A percentile compares a stretch with the other conserved stretches of the same genome.
Conservation (phyloP, 1,140 invertebrate genomes). For the Aphidius ervi region DNA sequence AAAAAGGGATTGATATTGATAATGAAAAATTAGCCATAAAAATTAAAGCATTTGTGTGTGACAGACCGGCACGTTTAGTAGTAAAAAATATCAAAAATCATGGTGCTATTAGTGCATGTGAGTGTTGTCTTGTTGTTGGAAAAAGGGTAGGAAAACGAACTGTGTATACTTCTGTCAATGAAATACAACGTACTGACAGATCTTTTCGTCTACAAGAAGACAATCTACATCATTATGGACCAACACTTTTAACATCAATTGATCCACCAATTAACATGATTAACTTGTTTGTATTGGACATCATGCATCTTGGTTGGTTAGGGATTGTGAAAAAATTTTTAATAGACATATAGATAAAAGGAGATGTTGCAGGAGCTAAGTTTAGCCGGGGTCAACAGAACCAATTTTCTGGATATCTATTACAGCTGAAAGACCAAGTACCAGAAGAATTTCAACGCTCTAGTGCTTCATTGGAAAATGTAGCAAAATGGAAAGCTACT, state of each 20-base stretch:
- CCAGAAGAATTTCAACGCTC: too few species aligned
- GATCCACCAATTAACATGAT: too few species aligned
- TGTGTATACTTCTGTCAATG: constrained; percentile 10
- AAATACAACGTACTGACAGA: constrained; percentile 9
- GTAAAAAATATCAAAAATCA: constrained; percentile 21
- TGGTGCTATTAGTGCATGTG: constrained; percentile 17
- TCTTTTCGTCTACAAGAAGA: constrained; percentile 9
- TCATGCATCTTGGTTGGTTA: too few species aligned
- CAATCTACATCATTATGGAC: constrained; percentile 4
- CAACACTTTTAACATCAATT: neutral
- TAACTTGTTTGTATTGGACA: neutral
- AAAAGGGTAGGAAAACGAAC: constrained; percentile 7
- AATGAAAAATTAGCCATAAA: neutral
- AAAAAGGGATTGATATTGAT: constrained; percentile 15
- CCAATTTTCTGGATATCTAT: too few species aligned
- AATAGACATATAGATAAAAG: neutral
- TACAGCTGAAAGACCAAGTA: too few species aligned
- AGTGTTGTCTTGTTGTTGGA: constrained; percentile 16
- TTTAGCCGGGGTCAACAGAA: too few species aligned
- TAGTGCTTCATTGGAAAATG: too few species aligned
- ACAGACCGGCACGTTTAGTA: constrained; percentile 20
- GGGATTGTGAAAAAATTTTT: neutral
- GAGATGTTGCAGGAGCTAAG: neutral
- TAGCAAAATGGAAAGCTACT: too few species aligned
- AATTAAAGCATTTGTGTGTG: constrained; percentile 19